Base-by-base conservation (phyloP, 1,140 invertebrate species). In the Cryptotermes secundus region DNA sequence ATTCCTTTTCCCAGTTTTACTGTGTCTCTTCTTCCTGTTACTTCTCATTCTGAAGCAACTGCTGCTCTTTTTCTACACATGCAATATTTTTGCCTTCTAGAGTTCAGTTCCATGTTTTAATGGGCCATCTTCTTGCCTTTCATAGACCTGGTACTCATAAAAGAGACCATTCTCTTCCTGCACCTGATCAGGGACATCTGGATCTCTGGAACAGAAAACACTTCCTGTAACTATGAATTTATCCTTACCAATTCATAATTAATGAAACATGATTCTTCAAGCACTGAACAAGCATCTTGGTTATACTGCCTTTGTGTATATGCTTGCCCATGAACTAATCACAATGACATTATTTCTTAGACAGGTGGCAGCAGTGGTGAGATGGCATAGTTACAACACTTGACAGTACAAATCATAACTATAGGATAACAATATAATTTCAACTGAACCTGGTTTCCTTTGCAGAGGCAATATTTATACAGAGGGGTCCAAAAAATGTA, bases 81-180 rank as follows among this genome's bases (percentile, higher is more conserved):
- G 38, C 38, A 42, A 42, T 42, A 12, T 42, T 42, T 12, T 42
- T 42, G 4, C 38, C 12, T 42, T 42, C 12, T 4, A 6, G 38
- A 42, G 12, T 42, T 12, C 38, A 42, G 38, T 42, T 42, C 12
- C 38, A 42, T 12, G 12, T 42, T 42, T 42, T 4, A 42, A 42
- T 4, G 12, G 12, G 12, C 38, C 38, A 42, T 42, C 38, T 6
- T 42, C 38, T 42, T 42, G 45, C 86, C 92, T 95, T 88, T 95
- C 92, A 88, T 96, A 96, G 24, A 97, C 92, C 88, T 95, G 93
- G 86, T 93, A 96, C 85, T 92, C 92, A 88, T 94, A 97, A 86
- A 92, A 87, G 59, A 96, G 92, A 14, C 92, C 93, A 83, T 95
- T 93, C 90, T 97, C 96, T 86, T 93, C 91, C 88, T 96, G 95